These are phyloP conservation scores for Aquatica leii DNA, from an alignment of 2,888 invertebrate genomes.

Conservation along the genomic window DNA sequence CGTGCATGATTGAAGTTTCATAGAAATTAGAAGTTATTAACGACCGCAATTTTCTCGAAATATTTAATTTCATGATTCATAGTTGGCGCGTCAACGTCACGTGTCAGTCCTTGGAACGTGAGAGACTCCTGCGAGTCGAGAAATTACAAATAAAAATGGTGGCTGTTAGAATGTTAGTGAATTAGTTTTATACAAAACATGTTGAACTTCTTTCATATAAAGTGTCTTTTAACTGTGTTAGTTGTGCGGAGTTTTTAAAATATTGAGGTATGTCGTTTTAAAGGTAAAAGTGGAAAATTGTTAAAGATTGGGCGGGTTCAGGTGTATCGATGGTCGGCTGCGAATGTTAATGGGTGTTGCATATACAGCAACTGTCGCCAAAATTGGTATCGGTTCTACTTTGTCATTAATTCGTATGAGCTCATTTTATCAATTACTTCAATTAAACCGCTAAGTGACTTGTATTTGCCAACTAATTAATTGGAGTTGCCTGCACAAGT, in stretches of 20 bases:
- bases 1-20: constrained; percentile 18
- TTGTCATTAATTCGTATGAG: constrained; percentile 50
- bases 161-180: constrained; percentile 46
- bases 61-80: constrained; percentile 41
- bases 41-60: constrained; percentile 31
- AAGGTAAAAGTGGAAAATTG: constrained; percentile 17
- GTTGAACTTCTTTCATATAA: constrained; percentile 30
- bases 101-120: constrained; percentile 40
- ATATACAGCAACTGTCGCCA: constrained; percentile 39
- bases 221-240: constrained; percentile 34
- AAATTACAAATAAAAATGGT: constrained; percentile 56
- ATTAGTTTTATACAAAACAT: constrained; percentile 35
- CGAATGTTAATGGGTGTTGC: constrained; percentile 53
- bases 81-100: constrained; percentile 43
- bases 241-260: constrained; percentile 36
- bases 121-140: constrained; percentile 47
- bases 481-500: constrained; percentile 22
- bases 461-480: constrained; percentile 32
- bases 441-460: constrained; percentile 44
- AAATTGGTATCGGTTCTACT: constrained; percentile 39
- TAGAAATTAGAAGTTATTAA: constrained; percentile 25
- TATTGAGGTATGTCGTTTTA: constrained; percentile 39
- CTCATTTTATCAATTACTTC: constrained; percentile 52
- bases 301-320: constrained; percentile 38
- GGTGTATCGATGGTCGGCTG: constrained; percentile 40